Conservation (phyloP, 2,888 invertebrate genomes). For the Brachynemurus nebulosus region DNA sequence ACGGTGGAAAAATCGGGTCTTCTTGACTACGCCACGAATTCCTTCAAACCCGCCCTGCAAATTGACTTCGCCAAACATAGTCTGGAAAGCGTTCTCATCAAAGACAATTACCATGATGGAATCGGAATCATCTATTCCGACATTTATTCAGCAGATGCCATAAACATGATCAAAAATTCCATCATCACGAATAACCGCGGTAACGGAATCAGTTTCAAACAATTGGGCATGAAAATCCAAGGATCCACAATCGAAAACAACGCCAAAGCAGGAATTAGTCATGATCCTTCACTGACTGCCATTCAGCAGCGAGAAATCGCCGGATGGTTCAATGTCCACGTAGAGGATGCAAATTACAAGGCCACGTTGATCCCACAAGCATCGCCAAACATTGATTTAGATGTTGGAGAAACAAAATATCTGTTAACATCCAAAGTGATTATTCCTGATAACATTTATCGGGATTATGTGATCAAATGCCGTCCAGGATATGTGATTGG, state of each 20-base stretch:
- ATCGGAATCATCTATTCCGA: conserved; percentile 90
- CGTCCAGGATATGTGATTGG: conserved; percentile 77
- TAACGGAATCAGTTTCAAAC: conserved; percentile 81
- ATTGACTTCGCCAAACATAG: conserved; percentile 75
- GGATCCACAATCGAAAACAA: conserved; percentile 74
- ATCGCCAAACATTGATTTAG: conserved; percentile 45
- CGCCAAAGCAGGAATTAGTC: conserved; percentile 74
- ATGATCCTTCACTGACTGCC: conserved; percentile 76
- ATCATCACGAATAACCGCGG: conserved; percentile 74
- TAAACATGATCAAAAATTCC: conserved; percentile 70
- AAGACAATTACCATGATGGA: conserved; percentile 84
- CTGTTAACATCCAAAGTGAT: conserved; percentile 56
- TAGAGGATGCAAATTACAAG: conserved; percentile 57
- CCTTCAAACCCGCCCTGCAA: conserved; percentile 79
- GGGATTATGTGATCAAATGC: conserved; percentile 49
- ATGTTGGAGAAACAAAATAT: conserved; percentile 64
- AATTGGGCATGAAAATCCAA: conserved; percentile 67
- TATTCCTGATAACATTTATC: conserved; percentile 39
- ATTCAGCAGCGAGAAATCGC: conserved; percentile 80
- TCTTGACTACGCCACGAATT: conserved; percentile 78
- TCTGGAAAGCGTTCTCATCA: conserved; percentile 64
- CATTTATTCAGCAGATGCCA: conserved; percentile 70
- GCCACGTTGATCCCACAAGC: conserved; percentile 59
- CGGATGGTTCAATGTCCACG: conserved; percentile 71
- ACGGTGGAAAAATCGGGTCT: conserved; percentile 87